Percentiles rank a stretch among this genome's conserved stretches.
Evolutionary conservation across 2,888 invertebrate genomes (phyloP).

Genomic region (Sthenelais limicola): DNA sequence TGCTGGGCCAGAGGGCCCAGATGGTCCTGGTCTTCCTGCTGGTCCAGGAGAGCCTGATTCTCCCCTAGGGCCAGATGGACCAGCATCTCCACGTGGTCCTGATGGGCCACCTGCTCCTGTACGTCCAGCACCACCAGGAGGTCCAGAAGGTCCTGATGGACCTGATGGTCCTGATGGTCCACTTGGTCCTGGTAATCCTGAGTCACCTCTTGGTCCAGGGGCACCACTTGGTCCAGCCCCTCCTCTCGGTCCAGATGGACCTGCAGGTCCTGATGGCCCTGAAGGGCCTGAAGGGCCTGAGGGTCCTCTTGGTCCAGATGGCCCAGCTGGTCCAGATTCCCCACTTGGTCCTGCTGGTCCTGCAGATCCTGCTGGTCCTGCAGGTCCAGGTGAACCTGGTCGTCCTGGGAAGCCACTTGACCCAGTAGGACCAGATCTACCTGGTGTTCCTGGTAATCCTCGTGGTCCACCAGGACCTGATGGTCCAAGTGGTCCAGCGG

Average conservation of each 20-base stretch:
- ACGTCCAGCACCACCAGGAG: slow-evolving; percentile 42
- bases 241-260: slow-evolving; percentile 40
- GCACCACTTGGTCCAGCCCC: slow-evolving; percentile 41
- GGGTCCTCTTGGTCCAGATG: slow-evolving; percentile 34
- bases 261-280: slow-evolving; percentile 11
- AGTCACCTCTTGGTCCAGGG: slow-evolving; percentile 37
- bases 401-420: slow-evolving; percentile 29
- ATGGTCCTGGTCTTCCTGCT: slow-evolving; percentile 28
- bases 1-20: slow-evolving; percentile 1
- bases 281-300: slow-evolving; percentile 21
- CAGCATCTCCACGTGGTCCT: slow-evolving; percentile 43
- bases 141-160: slow-evolving; percentile 45
- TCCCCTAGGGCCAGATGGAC: slow-evolving; percentile 9
- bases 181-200: slow-evolving; percentile 47
- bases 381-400: slow-evolving; percentile 40
- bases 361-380: slow-evolving; percentile 37
- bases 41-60: slow-evolving; percentile 38
- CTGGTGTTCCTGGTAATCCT: slow-evolving; percentile 44
- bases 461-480: slow-evolving; percentile 23
- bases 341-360: slow-evolving; percentile 37
- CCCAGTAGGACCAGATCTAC: slow-evolving; percentile 39
- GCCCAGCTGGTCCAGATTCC: slow-evolving; percentile 36
- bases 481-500: slow-evolving; percentile 35
- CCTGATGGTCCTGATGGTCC: slow-evolving; percentile 50
- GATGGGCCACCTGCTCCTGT: slow-evolving; percentile 37